phyloP scores from a whole-genome alignment of 2,888 invertebrate genomes.

The Chromoteleia sp. region DNA sequence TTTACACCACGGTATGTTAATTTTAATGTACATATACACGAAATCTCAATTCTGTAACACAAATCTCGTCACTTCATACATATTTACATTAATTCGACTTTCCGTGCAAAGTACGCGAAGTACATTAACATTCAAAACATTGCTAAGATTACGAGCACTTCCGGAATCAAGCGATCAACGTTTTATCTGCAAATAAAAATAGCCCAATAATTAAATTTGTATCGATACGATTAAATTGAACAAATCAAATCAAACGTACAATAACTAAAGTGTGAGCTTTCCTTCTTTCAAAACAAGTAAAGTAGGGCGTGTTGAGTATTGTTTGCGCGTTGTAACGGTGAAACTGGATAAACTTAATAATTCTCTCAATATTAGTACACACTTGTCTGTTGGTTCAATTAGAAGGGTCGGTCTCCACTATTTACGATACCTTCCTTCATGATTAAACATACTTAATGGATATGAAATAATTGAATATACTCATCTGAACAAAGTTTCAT shows the following conservation, averaged over 20 bases:
- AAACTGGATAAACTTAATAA: slow-evolving; percentile 62
- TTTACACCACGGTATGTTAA: slow-evolving; percentile 30
- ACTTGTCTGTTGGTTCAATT: slow-evolving; percentile 62
- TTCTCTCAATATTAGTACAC: slow-evolving; percentile 49
- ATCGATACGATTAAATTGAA: slow-evolving; percentile 22
- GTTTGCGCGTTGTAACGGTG: slow-evolving; percentile 55
- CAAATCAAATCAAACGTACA: slow-evolving; percentile 30
- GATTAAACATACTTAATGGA: slow-evolving; percentile 67
- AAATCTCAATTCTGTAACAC: slow-evolving; percentile 50
- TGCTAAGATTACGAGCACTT: neutral
- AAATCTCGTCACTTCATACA: slow-evolving; percentile 54
- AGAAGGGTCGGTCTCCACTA: slow-evolving; percentile 56
- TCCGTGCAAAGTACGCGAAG: slow-evolving; percentile 31
- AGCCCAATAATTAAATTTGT: slow-evolving; percentile 1
- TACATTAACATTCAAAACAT: slow-evolving; percentile 50
- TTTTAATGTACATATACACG: slow-evolving; percentile 29
- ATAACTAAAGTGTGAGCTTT: neutral
- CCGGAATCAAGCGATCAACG: neutral
- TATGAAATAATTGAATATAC: slow-evolving; percentile 63
- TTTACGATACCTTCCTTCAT: slow-evolving; percentile 60
- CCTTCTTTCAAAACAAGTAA: slow-evolving; percentile 12
- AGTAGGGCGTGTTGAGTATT: slow-evolving; percentile 29
- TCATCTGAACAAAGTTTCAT: slow-evolving; percentile 19
- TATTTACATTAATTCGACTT: slow-evolving; percentile 55
- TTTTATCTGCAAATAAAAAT: neutral